Conservation (phyloP, 2,888 invertebrate genomes). For the Blomia tropicalis region DNA sequence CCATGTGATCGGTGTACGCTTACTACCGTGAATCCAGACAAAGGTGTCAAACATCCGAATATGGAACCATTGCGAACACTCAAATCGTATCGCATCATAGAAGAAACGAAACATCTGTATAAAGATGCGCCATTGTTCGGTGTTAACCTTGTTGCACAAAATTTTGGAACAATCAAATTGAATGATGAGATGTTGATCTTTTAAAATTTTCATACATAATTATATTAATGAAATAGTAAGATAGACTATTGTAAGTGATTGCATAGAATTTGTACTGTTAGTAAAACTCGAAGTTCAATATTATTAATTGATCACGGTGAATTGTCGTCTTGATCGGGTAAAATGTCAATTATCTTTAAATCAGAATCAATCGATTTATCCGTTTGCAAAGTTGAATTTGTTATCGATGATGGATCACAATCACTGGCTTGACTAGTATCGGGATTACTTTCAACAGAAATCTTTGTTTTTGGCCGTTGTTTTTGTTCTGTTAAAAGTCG, state of each 20-base stretch:
- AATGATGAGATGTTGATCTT: slow-evolving; percentile 16
- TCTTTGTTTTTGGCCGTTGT: not conserved
- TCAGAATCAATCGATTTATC: not conserved
- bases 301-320: too few species aligned
- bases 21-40: slow-evolving; percentile 24
- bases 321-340: not conserved
- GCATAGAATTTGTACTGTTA: too few species aligned
- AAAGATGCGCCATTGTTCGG: slow-evolving; percentile 22
- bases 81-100: not conserved
- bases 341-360: not conserved
- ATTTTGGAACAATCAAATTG: not conserved
- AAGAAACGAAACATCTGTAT: slow-evolving; percentile 1
- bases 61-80: slow-evolving; percentile 20
- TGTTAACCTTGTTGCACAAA: not conserved
- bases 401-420: not conserved
- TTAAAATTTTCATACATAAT: not conserved
- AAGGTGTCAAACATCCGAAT: slow-evolving; percentile 16
- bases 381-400: not conserved
- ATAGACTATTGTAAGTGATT: too few species aligned
- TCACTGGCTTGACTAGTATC: not conserved
- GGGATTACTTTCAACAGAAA: not conserved
- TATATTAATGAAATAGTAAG: too few species aligned
- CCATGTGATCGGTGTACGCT: slow-evolving; percentile 23
- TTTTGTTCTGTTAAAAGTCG: not conserved
- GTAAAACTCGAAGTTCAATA: too few species aligned